Evolutionary conservation across 2,888 invertebrate species (phyloP), one percentile per base, ranked within the genome.

Genomic region (Parnassius orleans): DNA sequence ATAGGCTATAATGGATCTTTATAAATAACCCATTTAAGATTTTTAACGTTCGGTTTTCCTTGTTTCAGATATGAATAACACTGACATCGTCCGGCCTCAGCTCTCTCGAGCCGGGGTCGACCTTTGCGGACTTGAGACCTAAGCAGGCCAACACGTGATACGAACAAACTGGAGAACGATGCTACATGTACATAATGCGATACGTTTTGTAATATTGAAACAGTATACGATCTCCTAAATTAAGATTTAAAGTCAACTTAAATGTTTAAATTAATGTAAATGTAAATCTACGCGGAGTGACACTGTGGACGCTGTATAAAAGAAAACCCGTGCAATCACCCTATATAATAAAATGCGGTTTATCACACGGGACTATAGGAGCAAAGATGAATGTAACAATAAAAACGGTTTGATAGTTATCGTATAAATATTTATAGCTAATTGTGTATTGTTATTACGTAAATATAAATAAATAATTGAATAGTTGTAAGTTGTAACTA

Each of bases 221-320:
- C 89, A 86, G 91, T 91, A 91, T 91, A 91, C 91, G 91, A 91
- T 91, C 91, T 91, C 91, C 91, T 91, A 91, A 88, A 88, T 87
- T 91, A 91, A 91, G 90, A 84, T 87, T 87, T 87, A 88, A 90
- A 90, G 91, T 90, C 91, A 91, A 90, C 89, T 85, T 81, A 88
- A 90, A 89, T 84, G 84, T 84, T 90, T 85, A 87, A 87, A 83
- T 77, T 86, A 77, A 77, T 76, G 73, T 77, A 87, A 87, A 88
- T 84, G 81, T 78, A 77, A 78, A 72, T 75, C 74, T 67, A 79
- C 74, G 72, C 72, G 72, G 86, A 86, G 86, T 87, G 88, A 87
- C 78, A 82, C 65, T 69, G 70, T 77, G 90, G 87, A 88, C 87
- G 81, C 82, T 88, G 80, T 79, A 69, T 68, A 74, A 78, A 74